Evolutionary conservation across 2,797 vertebrate genomes (phyloP), one percentile per base, ranked within the genome.

Genomic region (Semotilus atromaculatus): DNA sequence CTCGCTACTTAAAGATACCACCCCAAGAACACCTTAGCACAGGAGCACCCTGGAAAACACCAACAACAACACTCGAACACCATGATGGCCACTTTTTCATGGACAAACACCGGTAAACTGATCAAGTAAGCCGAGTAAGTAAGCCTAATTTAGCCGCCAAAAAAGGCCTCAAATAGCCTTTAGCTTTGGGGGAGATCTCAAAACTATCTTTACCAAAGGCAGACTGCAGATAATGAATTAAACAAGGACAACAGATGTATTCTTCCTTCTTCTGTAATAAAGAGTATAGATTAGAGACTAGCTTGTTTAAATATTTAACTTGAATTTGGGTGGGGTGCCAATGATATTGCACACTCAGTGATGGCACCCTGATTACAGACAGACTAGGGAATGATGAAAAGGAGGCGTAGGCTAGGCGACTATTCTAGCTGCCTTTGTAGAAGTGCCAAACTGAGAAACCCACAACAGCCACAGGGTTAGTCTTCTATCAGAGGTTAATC

Each of bases 311-410:
- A 92, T 92, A 85, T 92, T 90, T 90, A 90, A 92, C 93, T 94
- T 91, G 90, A 81, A 91, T 88, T 91, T 92, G 91, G 91, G 93
- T 91, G 90, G 93, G 91, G 93, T 92, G 94, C 93, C 94, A 95
- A 94, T 94, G 94, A 93, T 86, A 92, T 90, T 89, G 88, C 93
- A 93, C 93, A 92, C 90, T 92, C 90, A 90, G 92, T 88, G 9
- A 74, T 67, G 45, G 45, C 40, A 88, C 92, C 90, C 89, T 92
- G 93, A 94, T 94, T 95, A 95, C 77, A 89, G 86, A 84, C 81
- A 92, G 93, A 92, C 89, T 90, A 91, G 90, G 90, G 92, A 91
- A 91, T 91, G 93, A 92, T 94, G 91, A 94, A 94, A 94, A 94
- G 93, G 91, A 92, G 92, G 90, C 38, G 88, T 93, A 91, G 92